Evolutionary conservation across 2,888 invertebrate genomes (phyloP).

Genomic region (Parelbella ahira): DNA sequence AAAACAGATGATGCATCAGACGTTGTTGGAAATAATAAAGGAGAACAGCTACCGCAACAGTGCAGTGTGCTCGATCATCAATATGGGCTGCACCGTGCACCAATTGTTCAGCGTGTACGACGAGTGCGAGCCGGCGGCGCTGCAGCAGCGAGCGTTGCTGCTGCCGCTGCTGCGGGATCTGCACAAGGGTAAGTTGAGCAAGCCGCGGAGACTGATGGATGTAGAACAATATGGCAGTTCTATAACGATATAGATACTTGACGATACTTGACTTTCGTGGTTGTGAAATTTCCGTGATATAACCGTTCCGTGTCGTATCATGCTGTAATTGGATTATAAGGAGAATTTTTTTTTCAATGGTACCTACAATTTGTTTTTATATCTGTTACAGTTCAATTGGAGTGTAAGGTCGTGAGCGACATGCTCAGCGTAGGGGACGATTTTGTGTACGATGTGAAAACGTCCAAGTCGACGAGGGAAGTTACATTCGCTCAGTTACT

Average conservation of each 20-base stretch:
- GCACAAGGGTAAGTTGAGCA: constrained; percentile 63
- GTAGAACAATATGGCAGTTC: no score
- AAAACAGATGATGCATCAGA: constrained; percentile 62
- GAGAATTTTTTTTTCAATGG: no score
- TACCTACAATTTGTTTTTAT: no score
- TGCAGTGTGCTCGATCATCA: constrained; percentile 50
- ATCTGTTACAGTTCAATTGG: constrained; percentile 51
- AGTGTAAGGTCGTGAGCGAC: constrained; percentile 68
- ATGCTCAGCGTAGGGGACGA: constrained; percentile 44
- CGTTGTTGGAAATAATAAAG: constrained; percentile 46
- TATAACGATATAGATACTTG: no score
- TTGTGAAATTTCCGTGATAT: no score
- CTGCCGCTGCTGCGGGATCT: constrained; percentile 51
- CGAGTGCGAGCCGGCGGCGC: constrained; percentile 57
- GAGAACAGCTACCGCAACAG: constrained; percentile 42
- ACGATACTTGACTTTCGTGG: no score
- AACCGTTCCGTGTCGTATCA: no score
- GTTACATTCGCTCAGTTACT: constrained; percentile 49
- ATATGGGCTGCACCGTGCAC: constrained; percentile 51
- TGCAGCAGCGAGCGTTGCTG: constrained; percentile 47
- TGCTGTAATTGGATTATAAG: no score
- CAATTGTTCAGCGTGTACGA: constrained; percentile 61
- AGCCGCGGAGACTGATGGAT: no score
- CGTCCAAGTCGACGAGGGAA: constrained; percentile 37
- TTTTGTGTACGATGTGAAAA: constrained; percentile 45